Base-by-base conservation (phyloP, 1,140 invertebrate genomes). In the Steinernema khuongi region DNA sequence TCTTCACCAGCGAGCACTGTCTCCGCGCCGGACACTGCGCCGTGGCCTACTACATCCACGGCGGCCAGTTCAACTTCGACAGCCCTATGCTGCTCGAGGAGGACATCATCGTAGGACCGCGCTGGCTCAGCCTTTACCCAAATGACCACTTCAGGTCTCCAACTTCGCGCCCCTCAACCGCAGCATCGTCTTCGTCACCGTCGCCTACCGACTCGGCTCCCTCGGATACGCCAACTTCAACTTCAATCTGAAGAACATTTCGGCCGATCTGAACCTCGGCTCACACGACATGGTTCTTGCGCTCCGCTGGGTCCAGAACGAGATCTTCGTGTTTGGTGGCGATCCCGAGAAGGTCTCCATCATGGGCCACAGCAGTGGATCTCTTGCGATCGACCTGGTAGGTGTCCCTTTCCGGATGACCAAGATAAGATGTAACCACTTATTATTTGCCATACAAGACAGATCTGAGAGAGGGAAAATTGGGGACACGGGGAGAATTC, bases 31-130 rank as follows among this genome's bases (percentile, higher is more conserved):
- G 50, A 7, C 4, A 60, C 19, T 60, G 50, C 50, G 11, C 50
- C 22, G 50, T 60, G 7, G 50, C 22, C 50, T 60, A 14, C 22
- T 60, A 60, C 50, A 60, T 60, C 50, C 50, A 60, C 22, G 50
- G 50, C 50, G 50, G 50, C 19, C 50, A 60, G 19, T 60, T 60
- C 50, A 60, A 60, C 50, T 60, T 60, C 22, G 50, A 60, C 50
- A 60, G 50, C 22, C 50, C 50, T 7, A 60, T 60, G 50, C 50
- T 60, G 7, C 50, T 60, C 2, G 2, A 26, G 11, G 50, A 60
- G 19, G 50, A 60, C 14, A n/a, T 17, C 50, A 60, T 60, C 50
- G 50, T 60, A 60, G 26, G 50, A 14, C 50, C 11, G 26, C 4
- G 14, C 50, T 22, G 11, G 2, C 11, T 4, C 50, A 4, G 19